Evolutionary conservation across 2,113 vertebrate genomes (phyloP).

Genomic region (Budorcas taxicolor): DNA sequence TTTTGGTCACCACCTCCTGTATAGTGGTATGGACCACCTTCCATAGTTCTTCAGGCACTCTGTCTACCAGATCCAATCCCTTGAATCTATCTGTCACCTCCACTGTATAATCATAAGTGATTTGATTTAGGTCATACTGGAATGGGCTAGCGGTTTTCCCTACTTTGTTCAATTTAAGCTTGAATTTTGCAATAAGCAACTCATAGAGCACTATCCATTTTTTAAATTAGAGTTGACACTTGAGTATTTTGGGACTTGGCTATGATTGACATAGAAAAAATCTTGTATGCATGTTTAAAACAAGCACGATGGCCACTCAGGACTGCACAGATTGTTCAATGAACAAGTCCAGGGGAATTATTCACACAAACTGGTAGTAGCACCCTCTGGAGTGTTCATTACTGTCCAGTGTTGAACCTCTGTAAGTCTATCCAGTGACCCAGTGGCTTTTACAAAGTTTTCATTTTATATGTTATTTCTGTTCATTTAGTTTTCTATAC

Average conservation of each 20-base stretch:
- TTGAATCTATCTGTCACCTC: background rate
- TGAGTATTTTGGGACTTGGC: background rate
- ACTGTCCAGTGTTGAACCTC: background rate
- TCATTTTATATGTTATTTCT: background rate
- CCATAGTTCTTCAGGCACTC: background rate
- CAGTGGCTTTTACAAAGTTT: background rate
- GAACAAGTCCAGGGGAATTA: background rate
- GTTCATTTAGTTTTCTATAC: background rate
- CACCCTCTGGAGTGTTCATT: background rate
- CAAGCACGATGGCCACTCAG: background rate
- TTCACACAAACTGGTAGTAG: background rate
- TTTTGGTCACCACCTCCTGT: background rate
- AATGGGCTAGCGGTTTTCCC: background rate
- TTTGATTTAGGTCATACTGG: background rate
- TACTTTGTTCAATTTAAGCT: background rate
- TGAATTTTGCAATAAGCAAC: background rate
- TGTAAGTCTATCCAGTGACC: background rate
- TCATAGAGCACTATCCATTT: background rate
- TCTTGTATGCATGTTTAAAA: background rate
- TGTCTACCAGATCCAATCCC: background rate
- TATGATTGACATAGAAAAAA: background rate
- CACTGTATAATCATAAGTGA: background rate
- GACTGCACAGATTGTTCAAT: background rate
- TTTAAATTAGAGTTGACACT: background rate
- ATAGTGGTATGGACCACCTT: background rate